Conservation (phyloP, 2,797 vertebrate species). For the Stomatorhinus walkeri region DNA sequence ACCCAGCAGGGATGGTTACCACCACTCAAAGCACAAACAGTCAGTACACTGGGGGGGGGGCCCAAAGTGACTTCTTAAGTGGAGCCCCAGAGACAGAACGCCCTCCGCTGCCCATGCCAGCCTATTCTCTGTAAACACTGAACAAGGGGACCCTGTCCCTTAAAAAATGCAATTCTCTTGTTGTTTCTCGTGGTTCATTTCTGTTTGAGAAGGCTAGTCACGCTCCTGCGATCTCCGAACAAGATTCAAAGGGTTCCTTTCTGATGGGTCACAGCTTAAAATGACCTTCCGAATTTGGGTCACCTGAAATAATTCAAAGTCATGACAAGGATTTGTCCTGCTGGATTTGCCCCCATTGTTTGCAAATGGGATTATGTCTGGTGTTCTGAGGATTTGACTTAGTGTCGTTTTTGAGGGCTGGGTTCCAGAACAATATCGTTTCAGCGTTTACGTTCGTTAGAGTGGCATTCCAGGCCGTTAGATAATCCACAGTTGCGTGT, state of each 20-base stretch:
- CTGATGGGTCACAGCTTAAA: background rate
- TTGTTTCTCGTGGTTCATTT: background rate
- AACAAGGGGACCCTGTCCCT: background rate
- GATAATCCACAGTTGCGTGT: background rate
- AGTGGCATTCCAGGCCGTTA: background rate
- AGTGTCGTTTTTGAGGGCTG: background rate
- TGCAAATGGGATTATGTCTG: conserved; percentile 1
- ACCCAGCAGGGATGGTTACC: background rate
- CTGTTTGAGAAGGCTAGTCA: background rate
- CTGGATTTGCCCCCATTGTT: background rate
- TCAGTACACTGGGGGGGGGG: background rate
- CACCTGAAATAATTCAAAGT: conserved; percentile 7
- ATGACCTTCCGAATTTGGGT: background rate
- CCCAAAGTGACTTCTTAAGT: background rate
- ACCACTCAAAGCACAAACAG: background rate
- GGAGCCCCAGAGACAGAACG: background rate
- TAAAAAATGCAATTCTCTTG: background rate
- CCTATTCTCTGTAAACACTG: background rate
- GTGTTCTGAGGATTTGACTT: background rate
- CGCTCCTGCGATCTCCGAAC: background rate
- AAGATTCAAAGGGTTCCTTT: background rate
- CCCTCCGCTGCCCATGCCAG: background rate
- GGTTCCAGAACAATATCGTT: background rate
- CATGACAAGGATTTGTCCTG: background rate
- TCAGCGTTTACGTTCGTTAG: background rate